Percentiles rank a stretch among this genome's conserved stretches.
Evolutionary conservation across 2,888 invertebrate genomes (phyloP).

Genomic region (Chirona hameri): DNA sequence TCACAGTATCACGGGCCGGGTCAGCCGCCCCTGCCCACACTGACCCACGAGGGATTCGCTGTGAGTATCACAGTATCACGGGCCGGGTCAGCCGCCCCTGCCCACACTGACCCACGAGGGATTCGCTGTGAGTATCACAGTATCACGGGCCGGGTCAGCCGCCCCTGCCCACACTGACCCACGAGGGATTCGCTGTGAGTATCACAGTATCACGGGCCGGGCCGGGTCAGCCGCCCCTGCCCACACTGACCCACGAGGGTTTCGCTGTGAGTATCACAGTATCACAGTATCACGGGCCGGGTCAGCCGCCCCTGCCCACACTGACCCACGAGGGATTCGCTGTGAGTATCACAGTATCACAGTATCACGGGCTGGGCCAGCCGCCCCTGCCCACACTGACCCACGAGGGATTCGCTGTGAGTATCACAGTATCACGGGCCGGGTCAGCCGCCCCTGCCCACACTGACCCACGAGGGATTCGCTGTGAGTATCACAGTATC

Average conservation of each 20-base stretch:
- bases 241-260: constrained; percentile 42
- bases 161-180: constrained; percentile 42
- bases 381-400: constrained; percentile 42
- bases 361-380: no score
- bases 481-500: background rate
- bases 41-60: constrained; percentile 36
- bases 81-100: constrained; percentile 48
- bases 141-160: no score
- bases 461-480: constrained; percentile 39
- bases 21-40: constrained; percentile 47
- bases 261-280: constrained; percentile 1
- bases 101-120: constrained; percentile 42
- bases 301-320: constrained; percentile 48
- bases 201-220: no score
- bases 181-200: constrained; percentile 29
- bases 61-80: no score
- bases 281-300: no score
- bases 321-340: constrained; percentile 36
- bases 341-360: no score
- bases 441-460: constrained; percentile 48
- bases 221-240: constrained; percentile 47
- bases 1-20: no score
- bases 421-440: no score
- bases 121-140: background rate
- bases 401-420: constrained; percentile 31